A percentile compares a stretch with the other conserved stretches of the same genome.
Conservation (phyloP, 2,888 invertebrate genomes). For the Tenthredo amoena region DNA sequence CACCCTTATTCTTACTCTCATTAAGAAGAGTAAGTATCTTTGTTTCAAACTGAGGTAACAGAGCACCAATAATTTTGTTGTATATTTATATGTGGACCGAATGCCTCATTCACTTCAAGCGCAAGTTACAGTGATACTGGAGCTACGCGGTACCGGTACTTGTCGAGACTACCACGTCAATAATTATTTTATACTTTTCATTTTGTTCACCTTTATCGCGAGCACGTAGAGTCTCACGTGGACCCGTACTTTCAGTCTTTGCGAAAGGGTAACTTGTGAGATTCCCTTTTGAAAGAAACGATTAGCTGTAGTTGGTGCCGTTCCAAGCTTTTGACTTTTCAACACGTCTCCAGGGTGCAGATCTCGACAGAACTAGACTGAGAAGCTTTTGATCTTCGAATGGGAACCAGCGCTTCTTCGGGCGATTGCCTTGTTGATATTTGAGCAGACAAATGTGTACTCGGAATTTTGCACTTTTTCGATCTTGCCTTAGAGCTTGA, state of each 20-base stretch:
- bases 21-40: neutral
- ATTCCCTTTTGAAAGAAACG: conserved; percentile 19
- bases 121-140: neutral
- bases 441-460: conserved; percentile 48
- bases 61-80: neutral
- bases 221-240: neutral
- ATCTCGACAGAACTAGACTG: conserved; percentile 29
- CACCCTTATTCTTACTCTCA: neutral
- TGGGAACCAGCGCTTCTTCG: conserved; percentile 25
- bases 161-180: neutral
- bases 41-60: neutral
- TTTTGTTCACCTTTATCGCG: neutral
- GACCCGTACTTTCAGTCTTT: neutral
- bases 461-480: conserved; percentile 48
- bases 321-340: conserved; percentile 36
- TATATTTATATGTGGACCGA: too few species aligned
- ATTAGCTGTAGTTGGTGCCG: conserved; percentile 34
- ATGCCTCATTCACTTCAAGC: neutral
- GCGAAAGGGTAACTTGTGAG: neutral
- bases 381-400: conserved; percentile 50
- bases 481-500: conserved; percentile 21
- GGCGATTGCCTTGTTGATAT: conserved; percentile 51
- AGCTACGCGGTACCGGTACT: neutral
- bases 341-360: conserved; percentile 36
- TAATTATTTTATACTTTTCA: conserved; percentile 17